Evolutionary conservation across 2,797 vertebrate genomes (phyloP), one percentile per base, ranked within the genome.

Genomic region (Selene dorsalis): DNA sequence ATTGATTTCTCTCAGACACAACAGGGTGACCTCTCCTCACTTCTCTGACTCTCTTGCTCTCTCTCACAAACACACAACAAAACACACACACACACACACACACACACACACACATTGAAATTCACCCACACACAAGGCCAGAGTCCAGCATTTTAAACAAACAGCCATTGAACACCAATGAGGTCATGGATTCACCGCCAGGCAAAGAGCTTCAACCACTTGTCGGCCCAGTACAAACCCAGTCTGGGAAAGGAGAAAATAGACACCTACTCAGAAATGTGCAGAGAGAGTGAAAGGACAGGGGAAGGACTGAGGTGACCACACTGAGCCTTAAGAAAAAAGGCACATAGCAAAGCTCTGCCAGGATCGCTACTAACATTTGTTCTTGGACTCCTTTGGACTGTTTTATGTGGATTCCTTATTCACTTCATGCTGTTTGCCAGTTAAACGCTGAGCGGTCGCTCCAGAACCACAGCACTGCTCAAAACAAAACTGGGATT

Each of bases 61-160:
- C 58, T n/a, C 35, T 18, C 53, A 53, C 32, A 16, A 18, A 28
- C 53, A 47, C 53, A 22, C 9, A 65, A 47, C 59, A 55, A 78
- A 63, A 69, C 52, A 80, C 58, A 50, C 41, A 68, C 43, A 62
- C 66, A 80, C 62, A 72, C 55, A 78, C 58, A 52, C 43, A 69
- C 22, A 62, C 66, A 80, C 62, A 72, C 55, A 78, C 58, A 52
- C 43, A 69, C 22, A 67, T 50, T 22, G 47, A 57, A 22, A 43
- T 64, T 38, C 59, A 10, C 58, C 16, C 58, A 47, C 57, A 66
- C 69, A 80, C 62, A 82, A 18, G 89, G 88, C 86, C 92, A 93
- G 84, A 94, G 94, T 94, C 91, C 94, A 93, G 87, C 71, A 5
- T 68, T 82, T 73, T 22, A 66, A 91, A 94, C 94, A 95, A 94